phyloP scores from a whole-genome alignment of 1,140 invertebrate species.

The Adelges cooleyi region DNA sequence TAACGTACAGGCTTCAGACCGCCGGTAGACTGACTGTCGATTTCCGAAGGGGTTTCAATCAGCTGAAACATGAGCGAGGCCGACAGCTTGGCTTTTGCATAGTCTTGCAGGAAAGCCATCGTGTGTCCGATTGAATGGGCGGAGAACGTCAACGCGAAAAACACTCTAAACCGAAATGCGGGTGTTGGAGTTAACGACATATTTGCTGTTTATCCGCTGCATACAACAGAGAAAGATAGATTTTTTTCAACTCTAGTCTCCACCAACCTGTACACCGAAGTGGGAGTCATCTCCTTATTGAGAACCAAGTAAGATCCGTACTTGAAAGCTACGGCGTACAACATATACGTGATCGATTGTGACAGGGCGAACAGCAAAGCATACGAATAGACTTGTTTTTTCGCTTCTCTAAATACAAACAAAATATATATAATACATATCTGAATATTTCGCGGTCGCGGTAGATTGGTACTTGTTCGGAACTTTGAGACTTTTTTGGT shows the following conservation, averaged over 20 bases:
- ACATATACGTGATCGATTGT: conserved; percentile 58
- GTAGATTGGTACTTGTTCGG: conserved; percentile 38
- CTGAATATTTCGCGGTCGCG: background rate
- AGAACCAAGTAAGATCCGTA: conserved; percentile 61
- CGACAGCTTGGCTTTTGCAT: conserved; percentile 48
- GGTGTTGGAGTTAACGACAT: background rate
- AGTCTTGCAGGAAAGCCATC: conserved; percentile 47
- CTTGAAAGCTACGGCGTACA: conserved; percentile 57
- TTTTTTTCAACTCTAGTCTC: background rate
- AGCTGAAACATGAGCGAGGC: conserved; percentile 43
- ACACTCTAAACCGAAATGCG: conserved; percentile 37
- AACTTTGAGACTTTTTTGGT: conserved; percentile 44
- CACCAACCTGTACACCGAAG: conserved; percentile 54
- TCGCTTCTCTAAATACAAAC: conserved; percentile 38
- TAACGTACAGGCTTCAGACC: conserved; percentile 38
- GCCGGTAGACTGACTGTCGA: conserved; percentile 39
- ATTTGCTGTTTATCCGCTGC: too few relatives aligned
- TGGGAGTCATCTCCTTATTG: conserved; percentile 45
- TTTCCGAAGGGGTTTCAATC: conserved; percentile 42
- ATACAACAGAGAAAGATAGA: background rate
- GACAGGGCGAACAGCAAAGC: conserved; percentile 58
- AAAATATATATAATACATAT: background rate
- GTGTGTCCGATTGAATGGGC: conserved; percentile 42
- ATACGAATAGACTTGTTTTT: conserved; percentile 50
- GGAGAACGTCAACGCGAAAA: conserved; percentile 41